phyloP scores from a whole-genome alignment of 2,888 invertebrate genomes.

The Tigriopus californicus region DNA sequence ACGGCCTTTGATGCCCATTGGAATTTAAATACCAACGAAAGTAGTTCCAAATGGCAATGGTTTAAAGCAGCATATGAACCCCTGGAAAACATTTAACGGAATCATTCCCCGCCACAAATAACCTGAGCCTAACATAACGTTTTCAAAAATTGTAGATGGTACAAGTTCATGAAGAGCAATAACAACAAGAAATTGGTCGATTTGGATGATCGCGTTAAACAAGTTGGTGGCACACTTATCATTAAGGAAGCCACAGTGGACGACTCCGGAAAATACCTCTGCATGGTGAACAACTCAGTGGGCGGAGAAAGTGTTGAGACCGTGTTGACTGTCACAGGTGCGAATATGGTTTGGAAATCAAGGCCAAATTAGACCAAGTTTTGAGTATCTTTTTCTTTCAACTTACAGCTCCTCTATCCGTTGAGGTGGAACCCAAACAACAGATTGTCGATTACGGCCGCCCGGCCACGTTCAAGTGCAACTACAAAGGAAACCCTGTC shows the following conservation, averaged over 20 bases:
- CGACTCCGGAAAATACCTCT: slow-evolving; percentile 83
- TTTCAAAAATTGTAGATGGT: slow-evolving; percentile 53
- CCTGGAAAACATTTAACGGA: too few relatives aligned
- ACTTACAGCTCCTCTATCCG: slow-evolving; percentile 53
- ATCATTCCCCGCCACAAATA: too few relatives aligned
- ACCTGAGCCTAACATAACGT: too few relatives aligned
- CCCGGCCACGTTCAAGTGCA: slow-evolving; percentile 76
- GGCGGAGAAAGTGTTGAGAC: slow-evolving; percentile 81
- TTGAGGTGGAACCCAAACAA: slow-evolving; percentile 67
- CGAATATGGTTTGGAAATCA: slow-evolving; percentile 19
- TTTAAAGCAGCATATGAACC: too few relatives aligned
- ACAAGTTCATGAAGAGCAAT: slow-evolving; percentile 69
- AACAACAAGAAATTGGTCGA: slow-evolving; percentile 64
- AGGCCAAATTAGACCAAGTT: background rate
- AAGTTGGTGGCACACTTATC: slow-evolving; percentile 80
- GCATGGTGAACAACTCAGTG: slow-evolving; percentile 83
- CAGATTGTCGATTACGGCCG: slow-evolving; percentile 86
- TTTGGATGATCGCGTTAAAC: slow-evolving; percentile 68
- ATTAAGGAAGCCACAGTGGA: slow-evolving; percentile 75
- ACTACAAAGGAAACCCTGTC: slow-evolving; percentile 53
- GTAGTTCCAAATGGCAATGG: too few relatives aligned
- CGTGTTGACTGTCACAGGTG: slow-evolving; percentile 62
- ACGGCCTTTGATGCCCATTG: too few relatives aligned
- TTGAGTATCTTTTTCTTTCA: too few relatives aligned
- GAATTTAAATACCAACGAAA: too few relatives aligned